Base-by-base conservation (phyloP, 2,113 vertebrate species). In the Amazona vittata region DNA sequence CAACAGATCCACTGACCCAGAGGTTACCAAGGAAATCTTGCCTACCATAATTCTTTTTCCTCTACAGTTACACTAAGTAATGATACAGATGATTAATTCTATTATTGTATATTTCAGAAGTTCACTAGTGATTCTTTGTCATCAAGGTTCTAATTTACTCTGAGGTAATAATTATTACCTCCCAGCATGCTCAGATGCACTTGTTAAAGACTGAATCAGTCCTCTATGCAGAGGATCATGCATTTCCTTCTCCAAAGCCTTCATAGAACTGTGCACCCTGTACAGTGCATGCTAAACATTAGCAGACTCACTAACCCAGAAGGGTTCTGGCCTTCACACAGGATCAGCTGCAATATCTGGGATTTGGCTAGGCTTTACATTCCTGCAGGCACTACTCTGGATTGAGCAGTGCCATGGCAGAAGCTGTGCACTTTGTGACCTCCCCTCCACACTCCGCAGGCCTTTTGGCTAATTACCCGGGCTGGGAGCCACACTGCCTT, bases 221-320 rank as follows among this genome's bases (percentile, higher is more conserved):
- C 8, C 17, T 1, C 0, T 10, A 18, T 5, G 15, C 16, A 6
- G 2, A 65, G 25, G 33, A n/a, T 4, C 26, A 6, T 3, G 8
- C 1, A 2, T 29, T 37, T 37, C 44, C 78, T 52, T 25, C 59
- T 49, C 76, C 52, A 11, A 46, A 41, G 50, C 0, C 25, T 29
- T 15, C 2, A 29, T 1, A 49, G 49, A 4, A 0, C 18, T 37
- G 35, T 5, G 39, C 22, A 9, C 31, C n/a, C 57, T 50, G 8
- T 8, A 9, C 1, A 1, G 65, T 15, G 12, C 77, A 47, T 12
- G 1, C 35, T 18, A 9, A 4, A 14, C 11, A 4, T 73, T 2
- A 33, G 43, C 43, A 2, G 37, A 2, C 14, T 41, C 12, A 1
- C 7, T 13, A 71, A 35, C 53, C 69, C 64, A 65, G 33, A 39